phyloP scores from a whole-genome alignment of 2,113 vertebrate genomes.

The Mus musculus region DNA sequence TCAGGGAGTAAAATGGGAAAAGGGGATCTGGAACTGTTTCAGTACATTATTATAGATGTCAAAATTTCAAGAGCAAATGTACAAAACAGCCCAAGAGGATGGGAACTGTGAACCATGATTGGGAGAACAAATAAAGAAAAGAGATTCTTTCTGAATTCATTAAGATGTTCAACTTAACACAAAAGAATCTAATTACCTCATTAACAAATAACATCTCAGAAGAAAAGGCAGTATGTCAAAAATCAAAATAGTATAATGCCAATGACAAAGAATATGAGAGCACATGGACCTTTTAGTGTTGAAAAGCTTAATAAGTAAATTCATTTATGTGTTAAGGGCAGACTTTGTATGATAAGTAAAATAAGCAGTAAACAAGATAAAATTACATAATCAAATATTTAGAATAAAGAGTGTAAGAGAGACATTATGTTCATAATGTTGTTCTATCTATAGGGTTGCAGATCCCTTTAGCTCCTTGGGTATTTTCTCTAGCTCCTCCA shows the following conservation, averaged over 20 bases:
- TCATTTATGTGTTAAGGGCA: background rate
- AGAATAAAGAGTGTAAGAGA: background rate
- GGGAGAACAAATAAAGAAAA: background rate
- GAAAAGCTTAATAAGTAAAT: background rate
- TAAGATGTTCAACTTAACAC: background rate
- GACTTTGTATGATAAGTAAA: background rate
- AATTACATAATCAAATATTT: background rate
- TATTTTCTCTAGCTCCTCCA: too few relatives aligned
- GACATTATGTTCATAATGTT: background rate
- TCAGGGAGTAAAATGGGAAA: background rate
- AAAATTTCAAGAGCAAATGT: background rate
- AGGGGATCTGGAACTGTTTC: background rate
- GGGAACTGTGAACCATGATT: background rate
- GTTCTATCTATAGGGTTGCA: too few relatives aligned
- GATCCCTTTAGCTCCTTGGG: too few relatives aligned
- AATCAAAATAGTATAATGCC: background rate
- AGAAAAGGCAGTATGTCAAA: slow-evolving; percentile 17
- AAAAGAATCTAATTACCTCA: slow-evolving; percentile 23
- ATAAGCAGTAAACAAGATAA: background rate
- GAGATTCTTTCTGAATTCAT: background rate
- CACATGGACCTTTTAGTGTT: background rate
- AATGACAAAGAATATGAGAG: background rate
- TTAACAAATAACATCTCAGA: background rate
- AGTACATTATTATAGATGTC: slow-evolving; percentile 35
- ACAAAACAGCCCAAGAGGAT: background rate